Conservation (phyloP, 2,113 vertebrate genomes). For the Catagonus wagneri region DNA sequence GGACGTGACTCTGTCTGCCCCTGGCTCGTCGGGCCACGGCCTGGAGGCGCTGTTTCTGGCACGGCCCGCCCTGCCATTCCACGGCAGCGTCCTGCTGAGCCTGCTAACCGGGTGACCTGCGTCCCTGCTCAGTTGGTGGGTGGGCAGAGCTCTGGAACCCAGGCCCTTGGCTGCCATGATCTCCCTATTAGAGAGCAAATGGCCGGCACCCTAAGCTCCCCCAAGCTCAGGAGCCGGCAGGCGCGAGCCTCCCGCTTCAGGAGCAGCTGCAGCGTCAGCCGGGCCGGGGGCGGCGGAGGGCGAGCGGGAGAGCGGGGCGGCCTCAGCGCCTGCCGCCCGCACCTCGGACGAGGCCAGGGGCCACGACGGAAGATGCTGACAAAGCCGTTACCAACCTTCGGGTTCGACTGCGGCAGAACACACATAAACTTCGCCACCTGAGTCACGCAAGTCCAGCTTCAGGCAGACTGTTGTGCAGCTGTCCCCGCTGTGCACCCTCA, state of each 20-base stretch:
- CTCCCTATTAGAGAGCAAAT: not conserved
- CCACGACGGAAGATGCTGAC: not conserved
- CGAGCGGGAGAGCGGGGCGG: not conserved
- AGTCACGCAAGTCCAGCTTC: no score
- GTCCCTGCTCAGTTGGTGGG: not conserved
- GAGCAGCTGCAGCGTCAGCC: not conserved
- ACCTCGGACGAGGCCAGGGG: not conserved
- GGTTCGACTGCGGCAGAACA: no score
- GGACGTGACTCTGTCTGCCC: no score
- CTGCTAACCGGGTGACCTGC: accelerated
- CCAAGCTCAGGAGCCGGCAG: not conserved
- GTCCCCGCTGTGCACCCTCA: accelerated
- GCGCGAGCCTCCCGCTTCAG: not conserved
- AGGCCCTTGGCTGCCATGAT: not conserved
- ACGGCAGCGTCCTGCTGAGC: not conserved
- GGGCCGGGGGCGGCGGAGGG: not conserved
- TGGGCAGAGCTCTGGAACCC: not conserved
- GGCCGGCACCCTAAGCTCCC: not conserved
- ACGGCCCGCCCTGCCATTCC: not conserved
- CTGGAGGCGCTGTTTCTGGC: not conserved
- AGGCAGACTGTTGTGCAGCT: accelerated
- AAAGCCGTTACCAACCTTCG: not conserved
- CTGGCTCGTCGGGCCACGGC: not conserved
- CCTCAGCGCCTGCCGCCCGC: not conserved
- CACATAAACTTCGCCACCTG: no score